Percentiles rank a stretch among this genome's conserved stretches.
phyloP scores from a whole-genome alignment of 2,797 vertebrate genomes.

The Hafferia zeledoni region DNA sequence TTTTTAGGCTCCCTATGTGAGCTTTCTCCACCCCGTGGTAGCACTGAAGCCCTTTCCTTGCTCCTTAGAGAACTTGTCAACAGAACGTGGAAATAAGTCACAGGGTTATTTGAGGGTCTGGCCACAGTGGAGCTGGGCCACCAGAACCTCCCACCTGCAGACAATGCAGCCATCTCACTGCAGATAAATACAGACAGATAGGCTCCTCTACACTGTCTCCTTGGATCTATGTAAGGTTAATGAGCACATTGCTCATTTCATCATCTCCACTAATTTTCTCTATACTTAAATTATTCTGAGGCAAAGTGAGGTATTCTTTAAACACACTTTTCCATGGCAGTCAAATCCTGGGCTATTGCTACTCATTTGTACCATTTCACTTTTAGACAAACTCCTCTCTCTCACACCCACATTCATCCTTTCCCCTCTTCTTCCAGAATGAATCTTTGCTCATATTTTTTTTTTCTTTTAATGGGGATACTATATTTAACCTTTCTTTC shows the following conservation, averaged over 20 bases:
- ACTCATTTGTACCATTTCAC: constrained; percentile 32
- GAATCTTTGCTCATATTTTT: not conserved
- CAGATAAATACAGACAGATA: not conserved
- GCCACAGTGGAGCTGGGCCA: not conserved
- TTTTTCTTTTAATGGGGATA: not conserved
- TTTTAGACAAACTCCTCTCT: constrained; percentile 24
- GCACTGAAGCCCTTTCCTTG: not conserved
- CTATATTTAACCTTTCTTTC: constrained; percentile 41
- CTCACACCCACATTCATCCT: constrained; percentile 15
- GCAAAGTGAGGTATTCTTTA: not conserved
- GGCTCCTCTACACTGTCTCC: not conserved
- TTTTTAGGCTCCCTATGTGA: not conserved
- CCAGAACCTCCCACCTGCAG: not conserved
- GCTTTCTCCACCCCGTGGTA: not conserved
- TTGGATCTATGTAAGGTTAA: not conserved
- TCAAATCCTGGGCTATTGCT: not conserved
- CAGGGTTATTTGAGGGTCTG: not conserved
- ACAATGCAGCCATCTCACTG: not conserved
- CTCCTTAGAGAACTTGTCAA: not conserved
- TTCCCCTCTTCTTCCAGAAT: constrained; percentile 17
- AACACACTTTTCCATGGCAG: not conserved
- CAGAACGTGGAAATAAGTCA: not conserved
- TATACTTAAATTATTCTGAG: not conserved
- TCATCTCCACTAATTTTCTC: not conserved
- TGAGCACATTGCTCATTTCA: not conserved